Percentiles rank a stretch among this genome's conserved stretches.
phyloP scores from a whole-genome alignment of 2,113 vertebrate genomes.

The Cryptomyrus ogoouensis region DNA sequence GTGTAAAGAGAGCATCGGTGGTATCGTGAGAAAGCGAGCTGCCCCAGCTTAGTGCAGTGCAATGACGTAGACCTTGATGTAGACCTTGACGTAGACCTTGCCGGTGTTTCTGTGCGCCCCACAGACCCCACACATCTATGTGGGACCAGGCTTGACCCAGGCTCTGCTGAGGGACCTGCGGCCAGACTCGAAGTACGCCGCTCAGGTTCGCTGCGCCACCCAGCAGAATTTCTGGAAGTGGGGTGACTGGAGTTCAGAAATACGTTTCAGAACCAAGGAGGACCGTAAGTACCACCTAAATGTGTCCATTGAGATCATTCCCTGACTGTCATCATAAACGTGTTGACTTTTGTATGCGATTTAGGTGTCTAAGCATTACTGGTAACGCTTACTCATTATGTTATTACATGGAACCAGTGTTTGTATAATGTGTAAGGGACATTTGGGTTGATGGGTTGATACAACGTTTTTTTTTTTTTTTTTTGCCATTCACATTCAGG shows the following conservation, averaged over 20 bases:
- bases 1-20: background rate
- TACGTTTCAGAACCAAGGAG: conserved; percentile 46
- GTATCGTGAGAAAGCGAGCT: background rate
- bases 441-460: background rate
- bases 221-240: conserved; percentile 60
- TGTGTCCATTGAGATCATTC: background rate
- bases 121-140: conserved; percentile 45
- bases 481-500: conserved; percentile 33
- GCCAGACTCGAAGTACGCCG: conserved; percentile 45
- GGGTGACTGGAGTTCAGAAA: conserved; percentile 52
- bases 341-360: background rate
- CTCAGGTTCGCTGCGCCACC: conserved; percentile 51
- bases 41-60: background rate
- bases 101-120: background rate
- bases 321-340: background rate
- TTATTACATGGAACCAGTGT: background rate
- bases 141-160: conserved; percentile 45
- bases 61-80: background rate
- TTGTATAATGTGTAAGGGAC: background rate
- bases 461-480: background rate
- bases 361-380: background rate
- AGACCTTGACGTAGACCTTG: background rate
- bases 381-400: background rate
- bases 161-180: conserved; percentile 40
- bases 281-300: conserved; percentile 43